phyloP scores from a whole-genome alignment of 2,113 vertebrate species.

The Aptenodytes patagonicus region DNA sequence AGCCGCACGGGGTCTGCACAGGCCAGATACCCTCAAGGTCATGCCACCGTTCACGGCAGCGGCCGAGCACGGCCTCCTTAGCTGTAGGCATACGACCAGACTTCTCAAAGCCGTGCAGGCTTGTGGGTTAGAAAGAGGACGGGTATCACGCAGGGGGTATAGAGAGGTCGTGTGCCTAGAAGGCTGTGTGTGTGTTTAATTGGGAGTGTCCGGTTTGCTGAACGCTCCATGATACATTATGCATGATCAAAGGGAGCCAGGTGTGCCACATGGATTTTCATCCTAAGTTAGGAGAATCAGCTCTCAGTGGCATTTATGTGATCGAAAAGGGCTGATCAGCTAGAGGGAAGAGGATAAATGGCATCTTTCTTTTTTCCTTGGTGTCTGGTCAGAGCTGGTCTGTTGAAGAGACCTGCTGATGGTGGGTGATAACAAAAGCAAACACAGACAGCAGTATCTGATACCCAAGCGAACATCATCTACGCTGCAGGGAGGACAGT shows the following conservation, averaged over 20 bases:
- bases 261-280: not conserved
- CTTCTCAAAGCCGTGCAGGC: not conserved
- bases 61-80: not conserved
- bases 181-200: not conserved
- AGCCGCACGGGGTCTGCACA: not conserved
- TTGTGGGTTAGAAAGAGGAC: not conserved
- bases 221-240: rapidly evolving
- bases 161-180: not conserved
- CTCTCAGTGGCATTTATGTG: not conserved
- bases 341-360: not conserved
- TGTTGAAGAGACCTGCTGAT: conserved; percentile 13
- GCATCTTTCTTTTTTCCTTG: not conserved
- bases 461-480: not conserved
- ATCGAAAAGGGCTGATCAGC: not conserved
- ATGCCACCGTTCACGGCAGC: rapidly evolving
- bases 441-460: conserved; percentile 11
- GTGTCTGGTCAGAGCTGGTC: not conserved
- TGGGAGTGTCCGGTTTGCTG: not conserved
- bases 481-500: not conserved
- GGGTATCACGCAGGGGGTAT: not conserved
- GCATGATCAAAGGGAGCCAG: not conserved
- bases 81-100: not conserved
- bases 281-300: not conserved
- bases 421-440: conserved; percentile 12
- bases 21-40: not conserved